phyloP scores from a whole-genome alignment of 2,113 vertebrate species.

The Apteryx mantelli region DNA sequence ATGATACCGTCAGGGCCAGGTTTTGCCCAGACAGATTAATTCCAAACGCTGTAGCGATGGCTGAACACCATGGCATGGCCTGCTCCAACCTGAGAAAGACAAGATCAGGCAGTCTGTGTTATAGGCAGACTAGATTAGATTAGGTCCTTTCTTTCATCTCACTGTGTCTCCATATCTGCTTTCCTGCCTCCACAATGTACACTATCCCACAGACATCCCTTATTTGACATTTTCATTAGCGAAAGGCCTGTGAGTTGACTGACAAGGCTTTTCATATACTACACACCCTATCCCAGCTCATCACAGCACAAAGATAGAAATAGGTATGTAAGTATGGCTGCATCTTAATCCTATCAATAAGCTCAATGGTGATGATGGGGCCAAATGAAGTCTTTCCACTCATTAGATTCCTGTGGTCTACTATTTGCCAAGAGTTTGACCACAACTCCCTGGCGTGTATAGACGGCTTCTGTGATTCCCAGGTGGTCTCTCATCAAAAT shows the following conservation, averaged over 20 bases:
- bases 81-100: background rate
- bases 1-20: background rate
- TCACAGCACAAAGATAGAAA: background rate
- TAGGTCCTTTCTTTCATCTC: background rate
- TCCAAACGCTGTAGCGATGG: background rate
- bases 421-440: background rate
- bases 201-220: background rate
- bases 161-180: background rate
- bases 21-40: background rate
- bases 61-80: background rate
- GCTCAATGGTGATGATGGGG: background rate
- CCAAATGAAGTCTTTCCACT: conserved; percentile 4
- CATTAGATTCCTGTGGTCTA: conserved; percentile 34
- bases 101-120: background rate
- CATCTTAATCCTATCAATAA: background rate
- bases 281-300: background rate
- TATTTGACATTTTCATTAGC: background rate
- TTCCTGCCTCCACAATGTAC: rapidly evolving
- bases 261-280: background rate
- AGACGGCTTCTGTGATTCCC: conserved; percentile 26
- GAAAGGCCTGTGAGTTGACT: background rate
- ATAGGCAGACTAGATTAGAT: background rate
- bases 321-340: background rate
- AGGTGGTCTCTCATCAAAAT: conserved; percentile 39
- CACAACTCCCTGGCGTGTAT: background rate